Base-by-base conservation (phyloP, 2,797 vertebrate species). In the Lerista edwardsae region DNA sequence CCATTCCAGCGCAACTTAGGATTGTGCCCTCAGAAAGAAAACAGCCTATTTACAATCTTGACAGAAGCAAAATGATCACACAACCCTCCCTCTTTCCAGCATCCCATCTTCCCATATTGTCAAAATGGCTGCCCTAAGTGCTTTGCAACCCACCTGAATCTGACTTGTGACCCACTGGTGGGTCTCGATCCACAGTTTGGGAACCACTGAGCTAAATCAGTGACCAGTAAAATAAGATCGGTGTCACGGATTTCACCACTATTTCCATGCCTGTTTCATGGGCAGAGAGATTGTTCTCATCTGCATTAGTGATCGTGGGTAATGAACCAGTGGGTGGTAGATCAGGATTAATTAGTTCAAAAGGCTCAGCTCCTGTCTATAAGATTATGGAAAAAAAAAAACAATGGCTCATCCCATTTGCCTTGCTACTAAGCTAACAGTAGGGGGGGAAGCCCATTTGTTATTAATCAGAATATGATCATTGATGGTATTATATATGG, bases 371-470 rank as follows among this genome's bases (percentile, higher is more conserved):
- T 36, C 36, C 34, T 65, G 41, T 36, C 61, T 44, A 64, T 75
- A 17, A 12, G 41, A 27, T 75, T 75, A 75, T 67, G 10, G 31
- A 73, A 19, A 68, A 59, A 55, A 44, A 34, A n/a, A 23, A 51
- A 44, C 27, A 39, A 23, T 34, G 83, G 14, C 27, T 71, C 27
- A 51, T 73, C 51, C 55, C 7, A 85, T 5, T 34, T 82, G n/a
- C 47, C 41, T 86, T 83, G 83, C 81, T 91, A 62, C 80, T 81
- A 82, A 90, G 34, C n/a, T 81, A 47, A 59, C 59, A 7, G 75
- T 34, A 78, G 87, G 83, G 27, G 23, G 23, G 31, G 72, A 57
- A 55, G 47, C 15, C 5, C 12, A 55, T 55, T 55, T 68, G 6
- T 1, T 80, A 64, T 64, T 31, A 88, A 74, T 41, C 41, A 72